A percentile compares a stretch with the other conserved stretches of the same genome.
These are phyloP conservation scores for Tragelaphus oryx DNA, from an alignment of 2,797 vertebrate species.

Conservation along the genomic window DNA sequence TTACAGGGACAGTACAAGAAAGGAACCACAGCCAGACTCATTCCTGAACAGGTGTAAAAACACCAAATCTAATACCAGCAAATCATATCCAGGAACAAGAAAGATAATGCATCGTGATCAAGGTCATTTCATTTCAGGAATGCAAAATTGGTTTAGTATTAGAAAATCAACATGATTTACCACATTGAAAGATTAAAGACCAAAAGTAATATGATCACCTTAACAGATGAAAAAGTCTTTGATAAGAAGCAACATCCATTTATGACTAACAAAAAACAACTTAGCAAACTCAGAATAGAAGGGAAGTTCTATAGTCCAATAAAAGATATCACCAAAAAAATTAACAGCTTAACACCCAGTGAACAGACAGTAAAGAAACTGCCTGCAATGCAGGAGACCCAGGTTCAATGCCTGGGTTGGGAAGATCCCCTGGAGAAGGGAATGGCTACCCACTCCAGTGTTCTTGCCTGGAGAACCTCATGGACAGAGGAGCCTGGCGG, in stretches of 20 bases:
- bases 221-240: neutral
- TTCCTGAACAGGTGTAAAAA: neutral
- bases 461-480: neutral
- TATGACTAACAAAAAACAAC: neutral
- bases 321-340: neutral
- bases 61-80: neutral
- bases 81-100: constrained; percentile 37
- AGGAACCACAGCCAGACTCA: neutral
- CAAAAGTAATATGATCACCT: neutral
- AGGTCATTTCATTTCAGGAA: neutral
- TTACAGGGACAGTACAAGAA: neutral
- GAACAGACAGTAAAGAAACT: neutral
- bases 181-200: constrained; percentile 20
- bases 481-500: neutral
- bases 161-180: neutral
- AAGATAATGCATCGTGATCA: constrained; percentile 1
- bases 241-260: constrained; percentile 27
- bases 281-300: constrained; percentile 1
- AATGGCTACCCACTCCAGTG: neutral
- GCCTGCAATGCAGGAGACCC: neutral
- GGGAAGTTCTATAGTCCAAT: neutral
- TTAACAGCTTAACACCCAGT: neutral
- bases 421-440: neutral
- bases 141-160: constrained; percentile 22
- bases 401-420: neutral